Conservation (phyloP, 2,797 vertebrate species). For the Petrocephalus schoutedeni region DNA sequence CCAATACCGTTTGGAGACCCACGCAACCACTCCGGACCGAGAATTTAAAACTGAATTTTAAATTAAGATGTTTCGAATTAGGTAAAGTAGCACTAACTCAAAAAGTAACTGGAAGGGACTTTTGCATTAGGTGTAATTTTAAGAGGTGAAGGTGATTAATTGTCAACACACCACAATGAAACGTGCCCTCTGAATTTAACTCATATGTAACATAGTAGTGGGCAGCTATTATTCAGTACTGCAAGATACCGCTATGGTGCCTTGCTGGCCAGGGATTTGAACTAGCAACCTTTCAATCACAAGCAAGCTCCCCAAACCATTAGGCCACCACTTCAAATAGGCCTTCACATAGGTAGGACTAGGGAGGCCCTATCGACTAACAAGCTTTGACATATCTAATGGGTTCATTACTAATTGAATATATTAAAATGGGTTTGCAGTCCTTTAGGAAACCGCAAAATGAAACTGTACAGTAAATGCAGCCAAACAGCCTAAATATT, state of each 20-base stretch:
- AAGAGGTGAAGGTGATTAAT: too few relatives aligned
- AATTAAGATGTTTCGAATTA: not conserved
- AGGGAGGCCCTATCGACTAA: not conserved
- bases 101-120: not conserved
- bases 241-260: too few relatives aligned
- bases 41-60: not conserved
- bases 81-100: not conserved
- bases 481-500: not conserved
- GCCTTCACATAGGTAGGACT: not conserved
- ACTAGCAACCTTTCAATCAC: too few relatives aligned
- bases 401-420: not conserved
- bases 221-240: too few relatives aligned
- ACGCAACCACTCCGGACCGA: not conserved
- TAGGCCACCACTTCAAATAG: too few relatives aligned
- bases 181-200: too few relatives aligned
- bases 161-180: too few relatives aligned
- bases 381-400: not conserved
- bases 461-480: constrained; percentile 27
- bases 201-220: too few relatives aligned
- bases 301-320: too few relatives aligned
- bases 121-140: not conserved
- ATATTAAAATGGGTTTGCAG: not conserved
- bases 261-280: too few relatives aligned
- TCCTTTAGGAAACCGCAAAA: not conserved
- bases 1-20: not conserved